Conservation (phyloP, 2,888 invertebrate species). For the Andrena bucephala region DNA sequence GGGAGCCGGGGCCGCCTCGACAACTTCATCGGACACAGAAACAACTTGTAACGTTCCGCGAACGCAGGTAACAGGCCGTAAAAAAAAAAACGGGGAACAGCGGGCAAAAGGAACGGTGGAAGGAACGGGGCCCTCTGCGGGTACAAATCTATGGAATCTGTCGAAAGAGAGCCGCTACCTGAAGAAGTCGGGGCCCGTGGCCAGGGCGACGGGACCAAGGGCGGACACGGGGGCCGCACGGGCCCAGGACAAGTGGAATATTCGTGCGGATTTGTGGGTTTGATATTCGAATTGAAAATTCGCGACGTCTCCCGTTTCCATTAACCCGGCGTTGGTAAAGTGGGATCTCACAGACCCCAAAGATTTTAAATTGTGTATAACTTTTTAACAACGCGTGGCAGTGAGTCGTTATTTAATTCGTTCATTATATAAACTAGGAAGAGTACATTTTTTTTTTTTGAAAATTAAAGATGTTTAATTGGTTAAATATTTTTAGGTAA, state of each 20-base stretch:
- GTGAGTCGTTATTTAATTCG: too few species aligned
- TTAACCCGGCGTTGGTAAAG: too few species aligned
- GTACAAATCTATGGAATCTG: constrained; percentile 74
- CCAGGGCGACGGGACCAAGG: not conserved
- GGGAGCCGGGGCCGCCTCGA: constrained; percentile 24
- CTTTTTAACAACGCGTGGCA: too few species aligned
- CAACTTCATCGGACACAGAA: constrained; percentile 58
- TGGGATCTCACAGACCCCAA: too few species aligned
- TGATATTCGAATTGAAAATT: not conserved
- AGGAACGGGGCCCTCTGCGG: constrained; percentile 13
- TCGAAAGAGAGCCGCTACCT: constrained; percentile 69
- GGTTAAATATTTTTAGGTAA: too few species aligned
- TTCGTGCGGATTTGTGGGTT: not conserved
- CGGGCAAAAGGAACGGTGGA: constrained; percentile 14
- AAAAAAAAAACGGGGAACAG: constrained; percentile 31
- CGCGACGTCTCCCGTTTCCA: too few species aligned
- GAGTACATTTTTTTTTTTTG: too few species aligned
- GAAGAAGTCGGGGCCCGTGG: constrained; percentile 39
- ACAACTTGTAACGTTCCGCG: constrained; percentile 62
- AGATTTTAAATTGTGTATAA: too few species aligned
- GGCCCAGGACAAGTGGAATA: too few species aligned
- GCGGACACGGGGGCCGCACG: too few species aligned
- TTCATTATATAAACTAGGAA: too few species aligned
- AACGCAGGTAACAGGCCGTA: constrained; percentile 53
- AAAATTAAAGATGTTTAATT: too few species aligned